Base-by-base conservation (phyloP, 1,140 invertebrate genomes). In the Pachyrhynchus sulphureomaculatus region DNA sequence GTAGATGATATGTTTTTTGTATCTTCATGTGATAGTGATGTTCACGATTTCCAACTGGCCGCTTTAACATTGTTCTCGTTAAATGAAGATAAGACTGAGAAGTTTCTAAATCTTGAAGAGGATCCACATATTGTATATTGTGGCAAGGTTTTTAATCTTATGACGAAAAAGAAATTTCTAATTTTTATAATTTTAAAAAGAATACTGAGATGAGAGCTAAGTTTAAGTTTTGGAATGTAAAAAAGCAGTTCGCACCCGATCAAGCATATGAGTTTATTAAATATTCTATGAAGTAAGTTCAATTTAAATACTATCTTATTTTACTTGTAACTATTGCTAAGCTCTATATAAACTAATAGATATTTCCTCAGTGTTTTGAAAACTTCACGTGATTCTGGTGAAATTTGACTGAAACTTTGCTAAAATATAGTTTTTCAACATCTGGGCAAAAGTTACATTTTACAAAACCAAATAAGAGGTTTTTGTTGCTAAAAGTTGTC, bases 61-160 rank as follows among this genome's bases (percentile, higher is more conserved):
- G 48, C 29, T 9, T 15, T 34, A 15, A 8, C 9, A 24, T 15
- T 20, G n/a, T 52, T 29, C 18, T 5, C 20, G 5, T 5, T 52
- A 21, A 33, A 52, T 20, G 29, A 52, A n/a, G 18, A 12, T 8
- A 52, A 52, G 18, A 34, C 48, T 12, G 5, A 36, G 36, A 33
- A 20, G 18, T 52, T 8, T 52, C 36, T 26, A 24, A 17, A 17
- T 29, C 26, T 9, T 6, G 32, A 15, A 2, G 48, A 52, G 18
- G 20, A 36, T 34, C 15, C 12, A 2, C 20, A 15, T n/a, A 8
- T 52, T 10, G 2, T 23, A 1, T 52, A 13, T 24, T 52, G 34
- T 29, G 48, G 48, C 8, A 52, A 36, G 36, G 33, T 52, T 21
- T 52, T 52, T 36, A 52, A 52, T 36, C 9, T 52, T 8, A 9